Evolutionary conservation across 2,888 invertebrate species (phyloP), one percentile per base, ranked within the genome.

Genomic region (Phorcus lineatus): DNA sequence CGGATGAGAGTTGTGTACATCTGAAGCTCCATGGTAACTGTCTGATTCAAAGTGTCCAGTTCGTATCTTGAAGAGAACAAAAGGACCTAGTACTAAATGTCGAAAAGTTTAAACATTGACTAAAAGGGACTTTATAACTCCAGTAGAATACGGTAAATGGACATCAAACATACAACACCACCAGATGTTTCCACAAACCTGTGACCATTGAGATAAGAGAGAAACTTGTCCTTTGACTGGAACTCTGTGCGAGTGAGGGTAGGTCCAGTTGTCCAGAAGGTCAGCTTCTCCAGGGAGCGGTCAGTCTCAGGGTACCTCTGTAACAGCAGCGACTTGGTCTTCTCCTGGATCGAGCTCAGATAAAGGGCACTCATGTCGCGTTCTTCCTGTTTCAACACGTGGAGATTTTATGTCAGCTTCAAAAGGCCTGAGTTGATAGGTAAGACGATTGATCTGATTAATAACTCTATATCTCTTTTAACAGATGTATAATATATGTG

Each of bases 281-380:
- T 85, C 53, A 90, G 85, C 47, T 86, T 86, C 74, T 87, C 87
- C 28, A 89, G 78, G 0, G 87, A 86, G 9, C 84, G 80, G 81
- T 90, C 90, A 0, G 90, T 90, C 47, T 88, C 89, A 31, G 86
- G 86, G 83, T 90, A 90, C n/a, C 89, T 83, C 57, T 87, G 83
- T 9, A 88, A 74, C 9, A 91, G 85, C 67, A 88, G 87, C 31
- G 83, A 83, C 62, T 89, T 90, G 7, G 90, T 90, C 78, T 90
- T 89, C 55, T 88, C 87, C 77, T 76, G 84, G 47, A 89, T 86
- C n/a, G 85, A 84, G 80, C 90, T 90, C 28, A 90, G 84, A 78
- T 91, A 89, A 28, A 91, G 87, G 78, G 90, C 90, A 79, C 89
- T 90, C 84, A 88, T 88, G 82, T 90, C 90, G 0, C 90, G 88